Percentiles rank a stretch among this genome's conserved stretches.
Conservation (phyloP, 2,113 vertebrate genomes). For the Varanus komodoensis region DNA sequence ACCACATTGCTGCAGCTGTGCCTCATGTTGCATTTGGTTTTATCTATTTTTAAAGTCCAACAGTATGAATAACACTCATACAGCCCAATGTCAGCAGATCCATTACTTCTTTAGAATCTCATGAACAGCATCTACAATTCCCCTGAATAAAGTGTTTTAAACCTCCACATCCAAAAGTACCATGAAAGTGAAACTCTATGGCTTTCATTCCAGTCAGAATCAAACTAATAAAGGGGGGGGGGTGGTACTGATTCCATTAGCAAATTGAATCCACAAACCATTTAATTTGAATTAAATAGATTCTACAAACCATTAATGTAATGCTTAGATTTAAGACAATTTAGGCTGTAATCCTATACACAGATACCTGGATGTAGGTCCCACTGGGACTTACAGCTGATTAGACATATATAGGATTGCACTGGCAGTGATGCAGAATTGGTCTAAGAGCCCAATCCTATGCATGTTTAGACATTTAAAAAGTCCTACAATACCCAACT, state of each 20-base stretch:
- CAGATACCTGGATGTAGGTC: background rate
- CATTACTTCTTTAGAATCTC: slow-evolving; percentile 13
- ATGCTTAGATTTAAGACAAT: background rate
- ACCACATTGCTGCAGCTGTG: background rate
- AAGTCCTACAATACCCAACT: too few relatives aligned
- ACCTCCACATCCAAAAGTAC: background rate
- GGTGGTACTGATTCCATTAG: background rate
- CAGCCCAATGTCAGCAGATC: background rate
- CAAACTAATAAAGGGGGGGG: background rate
- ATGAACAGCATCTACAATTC: background rate
- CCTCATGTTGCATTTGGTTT: background rate
- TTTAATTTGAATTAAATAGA: background rate
- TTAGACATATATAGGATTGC: too few relatives aligned
- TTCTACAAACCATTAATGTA: background rate
- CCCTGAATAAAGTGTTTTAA: background rate
- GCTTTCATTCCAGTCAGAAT: slow-evolving; percentile 19
- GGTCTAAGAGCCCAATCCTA: too few relatives aligned
- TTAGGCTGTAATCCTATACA: background rate
- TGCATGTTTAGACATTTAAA: too few relatives aligned
- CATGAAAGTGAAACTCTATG: background rate
- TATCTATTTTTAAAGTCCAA: background rate
- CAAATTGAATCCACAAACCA: slow-evolving; percentile 10
- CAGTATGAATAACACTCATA: background rate
- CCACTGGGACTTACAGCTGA: too few relatives aligned
- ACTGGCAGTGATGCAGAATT: too few relatives aligned